Conservation (phyloP, 2,113 vertebrate species). For the Coracopsis vasa region DNA sequence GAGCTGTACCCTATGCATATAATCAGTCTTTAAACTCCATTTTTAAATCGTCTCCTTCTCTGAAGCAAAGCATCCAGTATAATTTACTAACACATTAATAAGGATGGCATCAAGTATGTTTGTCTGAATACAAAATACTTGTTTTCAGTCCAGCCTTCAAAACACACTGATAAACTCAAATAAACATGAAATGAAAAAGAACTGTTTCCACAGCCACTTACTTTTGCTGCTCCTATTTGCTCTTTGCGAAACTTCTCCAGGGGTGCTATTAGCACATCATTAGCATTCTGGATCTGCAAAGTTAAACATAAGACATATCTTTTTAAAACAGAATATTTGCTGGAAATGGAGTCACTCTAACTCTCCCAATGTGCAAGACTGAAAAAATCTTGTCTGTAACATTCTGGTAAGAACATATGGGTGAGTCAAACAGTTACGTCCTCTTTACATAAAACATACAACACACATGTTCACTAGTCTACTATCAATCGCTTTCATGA, state of each 20-base stretch:
- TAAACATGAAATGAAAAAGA: conserved; percentile 9
- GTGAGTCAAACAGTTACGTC: background rate
- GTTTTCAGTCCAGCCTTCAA: background rate
- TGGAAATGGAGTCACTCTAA: background rate
- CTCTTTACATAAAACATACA: background rate
- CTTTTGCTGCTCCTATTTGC: conserved; percentile 97
- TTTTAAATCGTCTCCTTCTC: background rate
- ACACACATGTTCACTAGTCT: background rate
- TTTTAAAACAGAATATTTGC: background rate
- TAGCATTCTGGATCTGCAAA: conserved; percentile 96
- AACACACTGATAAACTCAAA: conserved; percentile 1
- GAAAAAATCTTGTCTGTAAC: background rate
- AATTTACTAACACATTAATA: background rate
- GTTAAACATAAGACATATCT: conserved; percentile 52
- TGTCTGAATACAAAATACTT: background rate
- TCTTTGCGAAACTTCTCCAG: conserved; percentile 97
- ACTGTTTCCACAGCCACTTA: conserved; percentile 73
- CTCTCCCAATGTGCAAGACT: background rate
- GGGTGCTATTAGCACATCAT: conserved; percentile 94
- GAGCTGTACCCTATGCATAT: background rate
- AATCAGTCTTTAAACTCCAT: background rate
- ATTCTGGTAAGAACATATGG: background rate
- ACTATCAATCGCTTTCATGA: background rate
- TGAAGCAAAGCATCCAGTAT: background rate
- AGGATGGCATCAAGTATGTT: background rate